Conservation (phyloP, 2,797 vertebrate genomes). For the Sebastes jordani region DNA sequence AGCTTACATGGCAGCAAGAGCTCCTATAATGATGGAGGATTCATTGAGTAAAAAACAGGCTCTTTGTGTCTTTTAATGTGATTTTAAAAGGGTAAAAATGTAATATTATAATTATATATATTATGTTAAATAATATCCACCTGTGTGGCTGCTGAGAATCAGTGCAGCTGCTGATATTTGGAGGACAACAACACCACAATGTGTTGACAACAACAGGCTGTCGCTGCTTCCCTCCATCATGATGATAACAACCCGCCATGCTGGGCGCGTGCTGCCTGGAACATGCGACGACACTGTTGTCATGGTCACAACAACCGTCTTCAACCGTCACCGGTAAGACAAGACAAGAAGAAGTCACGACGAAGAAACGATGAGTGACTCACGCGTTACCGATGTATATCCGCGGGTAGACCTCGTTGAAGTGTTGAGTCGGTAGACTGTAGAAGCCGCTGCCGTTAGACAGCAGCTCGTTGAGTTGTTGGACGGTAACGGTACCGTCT, state of each 20-base stretch:
- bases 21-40: constrained; percentile 33
- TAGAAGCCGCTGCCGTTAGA: constrained; percentile 92
- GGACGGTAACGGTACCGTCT: constrained; percentile 84
- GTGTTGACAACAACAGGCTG: constrained; percentile 68
- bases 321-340: too few relatives aligned
- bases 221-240: constrained; percentile 11
- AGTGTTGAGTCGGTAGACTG: constrained; percentile 93
- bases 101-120: background rate
- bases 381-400: constrained; percentile 98
- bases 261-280: constrained; percentile 14
- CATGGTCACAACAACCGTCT: background rate
- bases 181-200: constrained; percentile 10
- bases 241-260: background rate
- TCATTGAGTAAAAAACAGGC: background rate
- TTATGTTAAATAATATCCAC: background rate
- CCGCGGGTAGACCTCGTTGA: constrained; percentile 93
- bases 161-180: background rate
- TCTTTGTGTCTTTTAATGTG: background rate
- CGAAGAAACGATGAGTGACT: constrained; percentile 73
- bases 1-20: constrained; percentile 18
- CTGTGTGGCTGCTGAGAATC: constrained; percentile 1
- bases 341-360: too few relatives aligned
- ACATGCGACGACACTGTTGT: constrained; percentile 57
- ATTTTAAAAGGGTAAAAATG: too few relatives aligned
- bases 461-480: constrained; percentile 93